Base-by-base conservation (phyloP, 2,888 invertebrate genomes). In the Argyra leucocephala region DNA sequence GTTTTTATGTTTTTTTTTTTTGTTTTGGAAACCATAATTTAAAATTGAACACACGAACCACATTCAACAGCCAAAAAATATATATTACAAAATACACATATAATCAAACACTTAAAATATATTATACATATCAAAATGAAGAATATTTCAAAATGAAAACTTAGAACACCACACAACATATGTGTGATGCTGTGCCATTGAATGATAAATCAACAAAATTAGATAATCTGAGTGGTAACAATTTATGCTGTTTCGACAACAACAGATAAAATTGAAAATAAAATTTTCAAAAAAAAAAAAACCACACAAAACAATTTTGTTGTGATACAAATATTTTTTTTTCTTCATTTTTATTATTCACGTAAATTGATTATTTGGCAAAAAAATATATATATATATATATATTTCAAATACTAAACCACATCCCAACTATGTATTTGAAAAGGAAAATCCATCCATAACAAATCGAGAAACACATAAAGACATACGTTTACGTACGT, bases 311-410 rank as follows among this genome's bases (percentile, higher is more conserved):
- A 31, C n/a, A 18, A 48, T 48, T 48, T 48, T 18, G 5, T 48
- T 48, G n/a, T 48, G 2, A 31, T 48, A 18, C 18, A 48, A 48
- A 48, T 6, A 48, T 48, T 18, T 5, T 2, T 48, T 48, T 48
- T n/a, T 48, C 18, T 48, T 48, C n/a, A 3, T 48, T 48, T 48
- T 48, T 48, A 48, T 9, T 18, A 48, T 48, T 2, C 18, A 15
- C 48, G 48, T 48, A 48, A 48, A 48, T 48, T 48, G 48, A 48
- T 48, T 48, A 18, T 48, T 48, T 18, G 48, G 48, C 48, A 48
- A 5, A 48, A 48, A 48, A 48, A 48, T 48, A 12, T 18, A 15
- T 18, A 12, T 15, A 10, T 10, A 37, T 9, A 9, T 9, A 12
- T 3, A 37, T 37, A 37, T 37, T 37, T 37, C 12, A 48, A 48